Evolutionary conservation across 2,888 invertebrate genomes (phyloP).

Genomic region (Himalopsyche japonica): DNA sequence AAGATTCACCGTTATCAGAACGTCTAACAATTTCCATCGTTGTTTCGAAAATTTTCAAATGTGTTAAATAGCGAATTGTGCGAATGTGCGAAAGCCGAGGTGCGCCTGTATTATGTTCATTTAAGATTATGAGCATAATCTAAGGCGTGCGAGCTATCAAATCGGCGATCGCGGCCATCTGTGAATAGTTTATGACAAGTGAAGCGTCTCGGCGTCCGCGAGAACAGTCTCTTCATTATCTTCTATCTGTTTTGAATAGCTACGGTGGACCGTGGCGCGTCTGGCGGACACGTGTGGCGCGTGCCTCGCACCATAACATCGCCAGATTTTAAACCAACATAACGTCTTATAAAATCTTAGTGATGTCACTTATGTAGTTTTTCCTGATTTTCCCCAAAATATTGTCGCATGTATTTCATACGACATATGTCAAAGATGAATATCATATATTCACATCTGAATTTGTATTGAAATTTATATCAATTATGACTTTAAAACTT

Average conservation of each 20-base stretch:
- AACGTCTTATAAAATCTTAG: not conserved
- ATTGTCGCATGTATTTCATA: too few relatives aligned
- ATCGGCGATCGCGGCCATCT: not conserved
- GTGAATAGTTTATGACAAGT: not conserved
- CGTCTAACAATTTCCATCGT: too few relatives aligned
- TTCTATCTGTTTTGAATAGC: not conserved
- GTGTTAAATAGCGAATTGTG: too few relatives aligned
- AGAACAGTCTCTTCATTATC: not conserved
- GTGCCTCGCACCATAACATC: not conserved
- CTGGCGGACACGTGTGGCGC: slow-evolving; percentile 1
- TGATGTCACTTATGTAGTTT: not conserved
- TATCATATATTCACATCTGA: too few relatives aligned
- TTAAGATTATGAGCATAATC: not conserved
- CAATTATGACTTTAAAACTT: too few relatives aligned
- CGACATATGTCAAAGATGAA: not conserved
- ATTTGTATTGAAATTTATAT: too few relatives aligned
- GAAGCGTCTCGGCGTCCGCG: not conserved
- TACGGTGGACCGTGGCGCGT: not conserved
- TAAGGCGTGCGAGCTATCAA: not conserved
- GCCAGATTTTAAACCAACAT: not conserved
- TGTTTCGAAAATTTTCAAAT: too few relatives aligned
- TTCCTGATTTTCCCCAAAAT: not conserved
- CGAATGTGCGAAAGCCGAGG: too few relatives aligned
- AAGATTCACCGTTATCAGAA: too few relatives aligned
- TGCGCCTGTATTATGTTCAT: too few relatives aligned